These are phyloP conservation scores for Erpobdella octoculata DNA, from an alignment of 2,888 invertebrate species.

Conservation along the genomic window DNA sequence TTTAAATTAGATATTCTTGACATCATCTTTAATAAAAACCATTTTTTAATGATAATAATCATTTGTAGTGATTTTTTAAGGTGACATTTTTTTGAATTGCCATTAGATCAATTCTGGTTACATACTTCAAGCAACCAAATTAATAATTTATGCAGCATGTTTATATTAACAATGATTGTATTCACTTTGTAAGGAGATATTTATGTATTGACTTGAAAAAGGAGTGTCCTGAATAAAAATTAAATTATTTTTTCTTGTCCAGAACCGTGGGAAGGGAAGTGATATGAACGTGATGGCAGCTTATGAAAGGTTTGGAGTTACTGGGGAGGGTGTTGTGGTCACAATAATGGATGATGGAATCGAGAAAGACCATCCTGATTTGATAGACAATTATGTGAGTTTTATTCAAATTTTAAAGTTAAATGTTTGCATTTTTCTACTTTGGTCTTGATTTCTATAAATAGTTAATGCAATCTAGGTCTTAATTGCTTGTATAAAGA, in stretches of 20 bases:
- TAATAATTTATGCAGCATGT: no score
- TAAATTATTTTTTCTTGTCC: no score
- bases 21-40: background rate
- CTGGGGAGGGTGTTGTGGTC: slow-evolving; percentile 83
- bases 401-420: background rate
- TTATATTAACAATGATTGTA: no score
- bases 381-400: slow-evolving; percentile 78
- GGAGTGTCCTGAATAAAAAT: no score
- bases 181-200: no score
- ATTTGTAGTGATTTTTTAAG: background rate
- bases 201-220: no score
- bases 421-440: background rate
- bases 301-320: slow-evolving; percentile 48
- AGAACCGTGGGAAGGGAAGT: background rate
- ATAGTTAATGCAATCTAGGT: background rate
- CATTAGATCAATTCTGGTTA: no score
- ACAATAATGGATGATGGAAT: slow-evolving; percentile 93
- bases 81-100: no score
- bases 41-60: background rate
- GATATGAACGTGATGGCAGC: slow-evolving; percentile 88
- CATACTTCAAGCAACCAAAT: no score
- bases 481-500: background rate
- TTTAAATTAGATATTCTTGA: background rate
- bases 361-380: slow-evolving; percentile 89
- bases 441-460: background rate